A percentile compares a stretch with the other conserved stretches of the same genome.
phyloP scores from a whole-genome alignment of 1,140 invertebrate species.

The Hypsibius dujardini region DNA sequence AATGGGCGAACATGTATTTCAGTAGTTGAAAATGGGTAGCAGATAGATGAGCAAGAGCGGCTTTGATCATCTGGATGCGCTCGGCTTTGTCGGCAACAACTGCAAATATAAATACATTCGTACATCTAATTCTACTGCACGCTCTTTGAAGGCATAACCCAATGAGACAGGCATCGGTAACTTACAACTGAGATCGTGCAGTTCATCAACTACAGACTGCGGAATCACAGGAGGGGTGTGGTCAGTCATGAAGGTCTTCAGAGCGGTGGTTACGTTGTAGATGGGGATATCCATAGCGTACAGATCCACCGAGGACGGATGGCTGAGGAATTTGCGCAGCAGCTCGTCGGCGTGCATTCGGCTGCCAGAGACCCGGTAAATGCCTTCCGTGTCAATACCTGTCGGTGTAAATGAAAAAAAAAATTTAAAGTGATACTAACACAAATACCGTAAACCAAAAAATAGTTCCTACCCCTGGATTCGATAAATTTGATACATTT shows the following conservation, averaged over 20 bases:
- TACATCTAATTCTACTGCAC: not conserved
- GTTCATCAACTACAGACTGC: conserved; percentile 63
- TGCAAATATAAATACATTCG: not conserved
- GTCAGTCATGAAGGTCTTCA: conserved; percentile 91
- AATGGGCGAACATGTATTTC: conserved; percentile 1
- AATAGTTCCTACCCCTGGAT: conserved; percentile 36
- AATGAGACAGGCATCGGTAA: conserved; percentile 18
- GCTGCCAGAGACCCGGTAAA: conserved; percentile 82
- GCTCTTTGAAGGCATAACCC: not conserved
- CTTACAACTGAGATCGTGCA: conserved; percentile 73
- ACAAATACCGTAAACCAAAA: too few species aligned
- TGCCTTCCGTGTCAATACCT: conserved; percentile 79
- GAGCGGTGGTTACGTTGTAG: conserved; percentile 80
- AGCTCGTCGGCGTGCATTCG: conserved; percentile 79
- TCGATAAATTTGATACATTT: conserved; percentile 88
- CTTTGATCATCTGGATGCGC: conserved; percentile 1
- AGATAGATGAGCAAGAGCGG: not conserved
- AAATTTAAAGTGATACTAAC: too few species aligned
- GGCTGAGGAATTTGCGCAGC: conserved; percentile 67
- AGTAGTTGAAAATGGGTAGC: not conserved
- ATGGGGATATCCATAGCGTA: conserved; percentile 62
- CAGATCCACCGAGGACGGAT: conserved; percentile 33
- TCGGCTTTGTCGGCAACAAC: conserved; percentile 3
- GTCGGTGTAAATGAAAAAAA: conserved; percentile 28
- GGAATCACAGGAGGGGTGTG: conserved; percentile 73